Evolutionary conservation across 2,113 vertebrate species (phyloP).

Genomic region (Brienomyrus longianalis): DNA sequence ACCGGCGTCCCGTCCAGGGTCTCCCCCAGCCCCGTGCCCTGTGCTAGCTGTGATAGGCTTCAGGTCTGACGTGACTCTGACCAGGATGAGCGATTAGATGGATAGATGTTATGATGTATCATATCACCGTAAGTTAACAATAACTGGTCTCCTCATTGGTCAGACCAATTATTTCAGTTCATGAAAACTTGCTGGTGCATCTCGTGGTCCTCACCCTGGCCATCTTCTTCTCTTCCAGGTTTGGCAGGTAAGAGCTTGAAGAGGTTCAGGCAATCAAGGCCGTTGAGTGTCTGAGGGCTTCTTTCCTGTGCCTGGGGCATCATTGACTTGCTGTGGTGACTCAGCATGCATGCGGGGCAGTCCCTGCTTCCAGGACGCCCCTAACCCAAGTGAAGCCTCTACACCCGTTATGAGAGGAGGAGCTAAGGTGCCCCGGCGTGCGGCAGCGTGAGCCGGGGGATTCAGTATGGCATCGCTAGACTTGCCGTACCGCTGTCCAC

Average conservation of each 20-base stretch:
- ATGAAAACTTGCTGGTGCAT: neutral
- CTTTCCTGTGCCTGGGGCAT: neutral
- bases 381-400: neutral
- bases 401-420: constrained; percentile 48
- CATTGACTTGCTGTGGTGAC: neutral
- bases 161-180: neutral
- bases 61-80: neutral
- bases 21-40: neutral
- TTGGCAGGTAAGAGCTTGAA: neutral
- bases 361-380: neutral
- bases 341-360: neutral
- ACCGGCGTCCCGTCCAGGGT: no score
- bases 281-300: neutral
- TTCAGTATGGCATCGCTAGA: constrained; percentile 88
- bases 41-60: neutral
- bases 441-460: constrained; percentile 25
- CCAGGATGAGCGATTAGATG: neutral
- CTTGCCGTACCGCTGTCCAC: constrained; percentile 94
- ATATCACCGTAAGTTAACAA: neutral
- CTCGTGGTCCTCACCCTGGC: neutral
- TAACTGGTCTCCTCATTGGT: neutral
- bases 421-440: constrained; percentile 34
- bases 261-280: neutral
- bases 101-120: neutral
- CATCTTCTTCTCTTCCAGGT: constrained; percentile 1